These are phyloP conservation scores for Odontophorus gujanensis DNA, from an alignment of 2,113 vertebrate species.

Conservation along the genomic window DNA sequence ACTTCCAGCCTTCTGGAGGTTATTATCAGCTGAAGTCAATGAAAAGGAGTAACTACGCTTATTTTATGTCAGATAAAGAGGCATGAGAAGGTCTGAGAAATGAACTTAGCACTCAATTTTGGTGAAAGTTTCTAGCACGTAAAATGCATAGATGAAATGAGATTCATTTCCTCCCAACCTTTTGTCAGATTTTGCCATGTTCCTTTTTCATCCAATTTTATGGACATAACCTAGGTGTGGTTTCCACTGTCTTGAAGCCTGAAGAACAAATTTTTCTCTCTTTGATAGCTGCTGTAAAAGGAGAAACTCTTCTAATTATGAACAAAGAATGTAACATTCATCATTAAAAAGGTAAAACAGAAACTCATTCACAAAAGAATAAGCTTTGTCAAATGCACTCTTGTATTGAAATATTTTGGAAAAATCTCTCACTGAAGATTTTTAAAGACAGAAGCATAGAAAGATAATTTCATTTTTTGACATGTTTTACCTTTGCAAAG, in stretches of 20 bases:
- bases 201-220: not conserved
- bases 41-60: not conserved
- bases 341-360: not conserved
- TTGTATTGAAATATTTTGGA: not conserved
- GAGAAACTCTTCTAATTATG: not conserved
- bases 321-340: not conserved
- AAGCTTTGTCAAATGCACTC: not conserved
- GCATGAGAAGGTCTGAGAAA: not conserved
- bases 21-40: not conserved
- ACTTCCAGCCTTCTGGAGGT: constrained; percentile 21
- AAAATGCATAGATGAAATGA: not conserved
- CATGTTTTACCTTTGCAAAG: constrained; percentile 46
- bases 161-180: accelerated
- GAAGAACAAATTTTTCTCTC: not conserved
- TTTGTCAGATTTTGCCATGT: not conserved
- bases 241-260: not conserved
- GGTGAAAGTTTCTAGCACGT: not conserved
- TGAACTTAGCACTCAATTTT: not conserved
- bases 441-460: not conserved
- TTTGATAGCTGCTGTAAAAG: not conserved
- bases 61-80: not conserved
- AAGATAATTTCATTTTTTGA: constrained; percentile 39
- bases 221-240: not conserved
- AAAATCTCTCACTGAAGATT: not conserved
- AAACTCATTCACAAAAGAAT: not conserved